These are phyloP conservation scores for Drosophila barbarae DNA, from an alignment of 2,888 invertebrate species.

Conservation along the genomic window DNA sequence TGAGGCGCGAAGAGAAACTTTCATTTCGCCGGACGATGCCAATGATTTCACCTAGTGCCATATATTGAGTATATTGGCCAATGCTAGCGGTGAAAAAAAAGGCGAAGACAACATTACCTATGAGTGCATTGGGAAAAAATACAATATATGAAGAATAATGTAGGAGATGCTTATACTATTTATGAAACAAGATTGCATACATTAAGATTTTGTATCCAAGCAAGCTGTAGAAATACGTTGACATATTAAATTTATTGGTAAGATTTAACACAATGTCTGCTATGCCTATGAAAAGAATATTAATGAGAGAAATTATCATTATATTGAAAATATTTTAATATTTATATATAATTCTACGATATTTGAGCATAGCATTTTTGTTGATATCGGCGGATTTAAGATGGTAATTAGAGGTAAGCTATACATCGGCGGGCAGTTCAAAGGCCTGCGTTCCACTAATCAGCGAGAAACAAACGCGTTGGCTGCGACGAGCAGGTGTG, in stretches of 20 bases:
- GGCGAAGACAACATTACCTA: conserved; percentile 18
- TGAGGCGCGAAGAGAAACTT: conserved; percentile 70
- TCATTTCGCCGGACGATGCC: conserved; percentile 52
- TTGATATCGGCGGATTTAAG: neutral
- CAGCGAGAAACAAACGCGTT: conserved; percentile 40
- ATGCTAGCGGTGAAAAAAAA: conserved; percentile 43
- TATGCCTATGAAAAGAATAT: too few species aligned
- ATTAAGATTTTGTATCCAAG: too few species aligned
- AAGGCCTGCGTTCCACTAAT: conserved; percentile 59
- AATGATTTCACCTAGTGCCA: conserved; percentile 69
- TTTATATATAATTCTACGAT: too few species aligned
- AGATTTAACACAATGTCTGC: too few species aligned
- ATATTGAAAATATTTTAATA: too few species aligned
- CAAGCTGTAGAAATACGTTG: too few species aligned
- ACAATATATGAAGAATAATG: neutral
- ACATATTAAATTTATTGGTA: too few species aligned
- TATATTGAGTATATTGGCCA: conserved; percentile 60
- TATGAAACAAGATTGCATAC: too few species aligned
- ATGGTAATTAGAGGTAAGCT: conserved; percentile 2
- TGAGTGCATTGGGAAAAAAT: conserved; percentile 7
- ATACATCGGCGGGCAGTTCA: conserved; percentile 53
- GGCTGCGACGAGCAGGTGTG: conserved; percentile 52
- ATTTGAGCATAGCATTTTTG: too few species aligned
- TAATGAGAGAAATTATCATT: too few species aligned
- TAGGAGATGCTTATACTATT: too few species aligned